Base-by-base conservation (phyloP, 2,113 vertebrate species). In the Xenopus borealis region DNA sequence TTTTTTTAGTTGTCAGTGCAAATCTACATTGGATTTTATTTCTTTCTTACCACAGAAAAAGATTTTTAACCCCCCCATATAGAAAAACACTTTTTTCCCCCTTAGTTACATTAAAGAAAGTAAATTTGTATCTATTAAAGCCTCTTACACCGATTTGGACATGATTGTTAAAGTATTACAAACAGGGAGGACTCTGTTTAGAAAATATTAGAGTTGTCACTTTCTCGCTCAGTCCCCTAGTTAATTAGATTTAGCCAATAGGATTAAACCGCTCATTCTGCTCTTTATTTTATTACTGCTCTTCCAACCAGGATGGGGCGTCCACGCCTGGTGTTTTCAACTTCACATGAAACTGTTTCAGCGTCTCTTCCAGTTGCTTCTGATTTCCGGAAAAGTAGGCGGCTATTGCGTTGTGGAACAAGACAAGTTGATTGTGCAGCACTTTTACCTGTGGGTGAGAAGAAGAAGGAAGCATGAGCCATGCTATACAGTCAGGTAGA, bases 301-400 rank as follows among this genome's bases (percentile, higher is more conserved):
- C 94, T 87, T 99, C 97, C 64, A 99, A 91, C 96, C 96, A 99
- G 58, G 97, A 99, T 0, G 96, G 95, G 74, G 85, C 88, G 73
- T 99, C 95, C 66, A 88, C 91, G 72, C 96, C 97, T n/a, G 96
- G 95, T 80, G 91, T 90, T 94, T 98, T 98, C 93, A 98, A 94
- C 86, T 98, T 99, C 93, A 99, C 94, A 83, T 99, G 96, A 87
- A 99, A 99, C 89, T 96, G 94, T 89, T 95, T 96, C 80, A 99
- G 94, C 61, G 96, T 98, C 92, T 96, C 91, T 89, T 98, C 96
- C 83, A 99, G 95, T 85, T 99, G 96, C 88, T 98, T 94, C 82
- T 98, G 97, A 87, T 99, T 98, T 71, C 97, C 97, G 50, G 97
- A 93, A 70, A 97, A 99, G 88, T 98, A 99, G 0, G 96, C 95